Percentiles rank a stretch among this genome's conserved stretches.
phyloP scores from a whole-genome alignment of 2,113 vertebrate species.

The Ameiurus melas region DNA sequence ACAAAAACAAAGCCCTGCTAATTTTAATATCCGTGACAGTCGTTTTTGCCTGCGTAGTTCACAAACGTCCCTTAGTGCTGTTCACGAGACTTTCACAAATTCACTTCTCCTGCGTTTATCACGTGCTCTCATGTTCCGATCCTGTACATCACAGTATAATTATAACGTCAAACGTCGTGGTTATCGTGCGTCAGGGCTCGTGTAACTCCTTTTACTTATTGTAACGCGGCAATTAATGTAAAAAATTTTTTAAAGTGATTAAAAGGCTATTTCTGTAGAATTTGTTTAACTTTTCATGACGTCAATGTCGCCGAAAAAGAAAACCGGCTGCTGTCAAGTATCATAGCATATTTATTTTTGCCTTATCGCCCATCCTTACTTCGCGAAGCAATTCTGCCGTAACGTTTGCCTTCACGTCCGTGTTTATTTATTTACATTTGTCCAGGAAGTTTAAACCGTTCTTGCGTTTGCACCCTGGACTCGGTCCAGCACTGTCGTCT shows the following conservation, averaged over 20 bases:
- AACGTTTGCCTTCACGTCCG: background rate
- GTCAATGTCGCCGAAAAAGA: background rate
- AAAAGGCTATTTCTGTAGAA: background rate
- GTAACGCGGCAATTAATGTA: too few species aligned
- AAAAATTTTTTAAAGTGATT: background rate
- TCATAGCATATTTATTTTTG: background rate
- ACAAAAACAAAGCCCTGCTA: background rate
- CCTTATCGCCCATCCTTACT: background rate
- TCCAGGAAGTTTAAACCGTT: background rate
- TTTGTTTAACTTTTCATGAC: background rate
- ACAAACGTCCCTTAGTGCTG: background rate
- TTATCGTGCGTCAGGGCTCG: background rate
- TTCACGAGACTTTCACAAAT: too few species aligned
- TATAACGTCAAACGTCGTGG: too few species aligned
- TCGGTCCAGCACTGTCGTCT: background rate
- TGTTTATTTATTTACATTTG: conserved; percentile 3
- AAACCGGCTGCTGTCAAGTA: background rate
- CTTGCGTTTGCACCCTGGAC: background rate
- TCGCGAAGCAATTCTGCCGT: background rate
- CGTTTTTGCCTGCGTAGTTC: background rate
- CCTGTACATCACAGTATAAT: background rate
- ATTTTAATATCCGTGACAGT: background rate
- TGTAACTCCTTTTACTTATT: background rate
- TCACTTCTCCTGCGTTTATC: background rate
- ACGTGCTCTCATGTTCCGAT: background rate